phyloP scores from a whole-genome alignment of 1,140 invertebrate genomes.

The Apis cerana region DNA sequence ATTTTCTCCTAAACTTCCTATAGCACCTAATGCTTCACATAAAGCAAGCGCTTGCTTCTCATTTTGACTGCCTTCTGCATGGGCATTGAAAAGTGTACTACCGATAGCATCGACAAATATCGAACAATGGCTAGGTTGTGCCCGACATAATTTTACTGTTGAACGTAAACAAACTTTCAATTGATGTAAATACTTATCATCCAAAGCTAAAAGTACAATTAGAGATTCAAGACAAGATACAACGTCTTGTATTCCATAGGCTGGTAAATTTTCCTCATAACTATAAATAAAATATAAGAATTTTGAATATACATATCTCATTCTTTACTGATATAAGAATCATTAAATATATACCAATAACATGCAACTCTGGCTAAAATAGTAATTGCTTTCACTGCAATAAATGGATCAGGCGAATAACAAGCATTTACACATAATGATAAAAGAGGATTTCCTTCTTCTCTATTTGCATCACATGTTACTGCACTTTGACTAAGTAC shows the following conservation, averaged over 20 bases:
- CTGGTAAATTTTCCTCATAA: constrained; percentile 85
- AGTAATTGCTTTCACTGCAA: constrained; percentile 86
- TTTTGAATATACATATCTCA: not conserved
- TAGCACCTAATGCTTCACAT: constrained; percentile 88
- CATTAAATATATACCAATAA: constrained; percentile 81
- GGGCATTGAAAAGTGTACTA: constrained; percentile 80
- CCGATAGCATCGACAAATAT: constrained; percentile 85
- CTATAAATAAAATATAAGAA: constrained; percentile 74
- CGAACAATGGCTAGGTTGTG: constrained; percentile 83
- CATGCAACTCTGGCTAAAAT: constrained; percentile 86
- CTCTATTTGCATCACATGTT: constrained; percentile 78
- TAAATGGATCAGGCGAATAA: constrained; percentile 83
- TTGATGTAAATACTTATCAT: constrained; percentile 82
- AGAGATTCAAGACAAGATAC: constrained; percentile 86
- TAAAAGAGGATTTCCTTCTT: constrained; percentile 75
- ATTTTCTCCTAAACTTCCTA: constrained; percentile 85
- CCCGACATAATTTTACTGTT: constrained; percentile 86
- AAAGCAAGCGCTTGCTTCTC: constrained; percentile 79
- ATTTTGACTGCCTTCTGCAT: constrained; percentile 67
- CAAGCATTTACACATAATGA: constrained; percentile 80
- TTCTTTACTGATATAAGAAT: not conserved
- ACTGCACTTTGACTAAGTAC: constrained; percentile 78
- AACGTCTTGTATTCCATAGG: constrained; percentile 84
- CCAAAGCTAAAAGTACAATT: constrained; percentile 84
- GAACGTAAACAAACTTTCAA: constrained; percentile 86